phyloP scores from a whole-genome alignment of 1,140 invertebrate species.

The Cryptotermes secundus region DNA sequence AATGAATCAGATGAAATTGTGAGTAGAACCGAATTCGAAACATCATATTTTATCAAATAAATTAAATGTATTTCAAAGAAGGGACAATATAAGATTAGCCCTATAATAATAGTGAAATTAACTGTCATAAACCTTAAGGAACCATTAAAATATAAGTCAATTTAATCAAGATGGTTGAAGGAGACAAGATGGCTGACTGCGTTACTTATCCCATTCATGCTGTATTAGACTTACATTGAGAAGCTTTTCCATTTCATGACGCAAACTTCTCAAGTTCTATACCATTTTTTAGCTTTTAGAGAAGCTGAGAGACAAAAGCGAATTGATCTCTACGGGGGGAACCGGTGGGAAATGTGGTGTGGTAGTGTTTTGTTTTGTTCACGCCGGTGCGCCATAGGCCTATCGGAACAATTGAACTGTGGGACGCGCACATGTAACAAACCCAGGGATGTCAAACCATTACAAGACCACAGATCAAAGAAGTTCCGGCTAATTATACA shows the following conservation, averaged over 20 bases:
- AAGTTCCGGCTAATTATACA: slow-evolving; percentile 2
- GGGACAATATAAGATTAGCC: too few species aligned
- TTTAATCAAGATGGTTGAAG: too few species aligned
- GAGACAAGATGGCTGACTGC: too few species aligned
- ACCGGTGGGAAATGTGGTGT: neutral
- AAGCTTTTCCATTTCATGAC: neutral
- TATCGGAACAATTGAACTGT: neutral
- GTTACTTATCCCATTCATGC: slow-evolving; percentile 1
- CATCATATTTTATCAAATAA: too few species aligned
- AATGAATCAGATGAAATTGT: too few species aligned
- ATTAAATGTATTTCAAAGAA: too few species aligned
- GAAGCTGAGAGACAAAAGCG: slow-evolving; percentile 4
- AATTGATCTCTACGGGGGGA: slow-evolving; percentile 12
- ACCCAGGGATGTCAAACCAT: neutral
- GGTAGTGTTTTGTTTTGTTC: slow-evolving; percentile 17
- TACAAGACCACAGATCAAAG: slow-evolving; percentile 1
- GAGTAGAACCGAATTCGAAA: too few species aligned
- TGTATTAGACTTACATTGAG: neutral
- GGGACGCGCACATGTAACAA: slow-evolving; percentile 6
- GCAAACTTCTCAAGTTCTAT: neutral
- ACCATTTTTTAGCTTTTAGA: neutral
- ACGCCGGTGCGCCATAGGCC: neutral
- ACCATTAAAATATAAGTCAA: too few species aligned
- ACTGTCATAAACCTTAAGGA: too few species aligned
- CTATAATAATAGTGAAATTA: too few species aligned